Evolutionary conservation across 2,888 invertebrate genomes (phyloP).

Genomic region (Trichacis sp.): DNA sequence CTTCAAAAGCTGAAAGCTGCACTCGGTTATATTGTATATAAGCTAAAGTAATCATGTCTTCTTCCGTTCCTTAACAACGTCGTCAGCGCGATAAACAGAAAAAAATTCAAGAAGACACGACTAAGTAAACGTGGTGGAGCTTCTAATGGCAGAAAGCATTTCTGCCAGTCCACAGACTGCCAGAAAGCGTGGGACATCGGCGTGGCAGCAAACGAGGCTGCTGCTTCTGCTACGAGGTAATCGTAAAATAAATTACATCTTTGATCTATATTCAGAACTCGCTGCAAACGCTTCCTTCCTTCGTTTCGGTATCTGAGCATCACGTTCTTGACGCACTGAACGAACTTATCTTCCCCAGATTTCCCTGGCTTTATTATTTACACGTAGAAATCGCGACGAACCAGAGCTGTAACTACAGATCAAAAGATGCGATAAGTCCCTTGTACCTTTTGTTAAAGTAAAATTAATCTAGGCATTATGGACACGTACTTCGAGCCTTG

Average conservation of each 20-base stretch:
- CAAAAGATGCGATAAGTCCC: too few species aligned
- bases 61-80: neutral
- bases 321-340: too few species aligned
- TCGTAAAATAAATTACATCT: constrained; percentile 64
- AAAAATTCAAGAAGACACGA: constrained; percentile 3
- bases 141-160: constrained; percentile 58
- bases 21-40: neutral
- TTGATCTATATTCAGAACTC: constrained; percentile 63
- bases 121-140: constrained; percentile 31
- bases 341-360: neutral
- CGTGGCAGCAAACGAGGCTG: constrained; percentile 19
- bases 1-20: neutral
- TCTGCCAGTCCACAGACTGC: constrained; percentile 41
- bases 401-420: too few species aligned
- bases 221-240: constrained; percentile 46
- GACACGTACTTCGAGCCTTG: too few species aligned
- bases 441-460: too few species aligned
- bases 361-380: neutral
- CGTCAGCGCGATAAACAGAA: constrained; percentile 2
- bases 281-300: constrained; percentile 8
- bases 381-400: too few species aligned
- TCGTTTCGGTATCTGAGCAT: constrained; percentile 3
- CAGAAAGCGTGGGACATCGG: constrained; percentile 27
- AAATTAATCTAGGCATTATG: too few species aligned
- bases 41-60: constrained; percentile 4